Percentiles rank a stretch among this genome's conserved stretches.
Conservation (phyloP, 2,797 vertebrate genomes). For the Lacerta bilineata region DNA sequence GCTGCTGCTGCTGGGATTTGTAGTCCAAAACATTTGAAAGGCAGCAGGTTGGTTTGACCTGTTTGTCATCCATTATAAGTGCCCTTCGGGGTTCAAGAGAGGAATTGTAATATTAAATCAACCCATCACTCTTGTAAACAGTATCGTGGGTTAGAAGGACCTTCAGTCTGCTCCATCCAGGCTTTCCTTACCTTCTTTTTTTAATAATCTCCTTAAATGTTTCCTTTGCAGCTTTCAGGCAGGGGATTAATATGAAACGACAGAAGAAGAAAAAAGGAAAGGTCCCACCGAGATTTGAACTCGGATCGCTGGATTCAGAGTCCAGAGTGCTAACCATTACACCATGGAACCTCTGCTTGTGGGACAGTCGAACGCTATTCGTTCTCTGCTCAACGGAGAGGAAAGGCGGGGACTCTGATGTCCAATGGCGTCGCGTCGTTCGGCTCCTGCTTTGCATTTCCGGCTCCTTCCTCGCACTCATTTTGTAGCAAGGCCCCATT, state of each 20-base stretch:
- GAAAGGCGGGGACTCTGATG: background rate
- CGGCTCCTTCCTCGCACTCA: background rate
- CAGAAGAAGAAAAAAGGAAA: background rate
- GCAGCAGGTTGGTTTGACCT: too few relatives aligned
- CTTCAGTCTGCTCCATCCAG: background rate
- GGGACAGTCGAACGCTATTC: accelerated
- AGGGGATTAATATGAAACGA: background rate
- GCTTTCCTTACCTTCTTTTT: background rate
- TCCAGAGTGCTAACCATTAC: constrained; percentile 88
- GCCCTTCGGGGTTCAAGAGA: too few relatives aligned
- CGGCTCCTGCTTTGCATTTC: constrained; percentile 16
- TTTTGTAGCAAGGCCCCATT: background rate
- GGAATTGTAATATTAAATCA: too few relatives aligned
- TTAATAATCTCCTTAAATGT: too few relatives aligned
- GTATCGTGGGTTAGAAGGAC: too few relatives aligned
- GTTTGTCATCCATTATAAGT: too few relatives aligned
- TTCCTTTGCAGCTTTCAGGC: background rate
- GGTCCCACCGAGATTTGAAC: constrained; percentile 87
- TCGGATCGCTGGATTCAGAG: constrained; percentile 87
- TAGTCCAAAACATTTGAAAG: too few relatives aligned
- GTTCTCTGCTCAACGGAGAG: too few relatives aligned
- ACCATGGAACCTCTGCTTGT: constrained; percentile 72
- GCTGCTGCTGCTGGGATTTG: too few relatives aligned
- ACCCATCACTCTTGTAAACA: too few relatives aligned
- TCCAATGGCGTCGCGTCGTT: background rate